phyloP scores from a whole-genome alignment of 2,888 invertebrate genomes.

The Drosophila mimica region DNA sequence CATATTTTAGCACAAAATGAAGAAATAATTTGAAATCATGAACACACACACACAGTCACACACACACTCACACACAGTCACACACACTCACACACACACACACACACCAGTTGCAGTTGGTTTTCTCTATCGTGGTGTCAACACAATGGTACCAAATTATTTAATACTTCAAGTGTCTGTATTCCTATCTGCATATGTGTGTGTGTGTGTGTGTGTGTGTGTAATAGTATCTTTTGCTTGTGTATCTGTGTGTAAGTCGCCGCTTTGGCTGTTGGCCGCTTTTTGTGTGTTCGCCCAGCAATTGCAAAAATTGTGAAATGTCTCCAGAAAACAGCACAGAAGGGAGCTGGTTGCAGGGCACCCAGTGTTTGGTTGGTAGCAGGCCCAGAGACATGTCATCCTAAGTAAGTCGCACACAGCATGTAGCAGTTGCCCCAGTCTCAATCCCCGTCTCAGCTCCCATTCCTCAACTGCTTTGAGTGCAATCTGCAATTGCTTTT shows the following conservation, averaged over 20 bases:
- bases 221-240: neutral
- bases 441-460: slow-evolving; percentile 6
- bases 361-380: slow-evolving; percentile 16
- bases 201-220: slow-evolving; percentile 10
- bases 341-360: neutral
- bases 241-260: slow-evolving; percentile 30
- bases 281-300: slow-evolving; percentile 38
- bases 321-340: slow-evolving; percentile 20
- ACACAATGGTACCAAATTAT: slow-evolving; percentile 82
- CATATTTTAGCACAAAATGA: slow-evolving; percentile 72
- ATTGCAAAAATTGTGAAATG: slow-evolving; percentile 64
- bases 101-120: slow-evolving; percentile 29
- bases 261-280: slow-evolving; percentile 49
- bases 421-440: slow-evolving; percentile 26
- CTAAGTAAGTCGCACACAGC: slow-evolving; percentile 28
- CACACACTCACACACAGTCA: neutral
- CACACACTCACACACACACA: neutral
- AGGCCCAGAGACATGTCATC: slow-evolving; percentile 40
- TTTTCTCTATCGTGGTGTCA: slow-evolving; percentile 59
- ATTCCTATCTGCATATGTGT: slow-evolving; percentile 21
- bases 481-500: slow-evolving; percentile 71
- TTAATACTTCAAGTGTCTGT: slow-evolving; percentile 79
- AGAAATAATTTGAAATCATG: slow-evolving; percentile 77
- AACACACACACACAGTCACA: slow-evolving; percentile 14
- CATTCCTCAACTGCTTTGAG: slow-evolving; percentile 21